Evolutionary conservation across 1,140 invertebrate species (phyloP), one percentile per base, ranked within the genome.

Genomic region (Pemphigus obesinymphae): DNA sequence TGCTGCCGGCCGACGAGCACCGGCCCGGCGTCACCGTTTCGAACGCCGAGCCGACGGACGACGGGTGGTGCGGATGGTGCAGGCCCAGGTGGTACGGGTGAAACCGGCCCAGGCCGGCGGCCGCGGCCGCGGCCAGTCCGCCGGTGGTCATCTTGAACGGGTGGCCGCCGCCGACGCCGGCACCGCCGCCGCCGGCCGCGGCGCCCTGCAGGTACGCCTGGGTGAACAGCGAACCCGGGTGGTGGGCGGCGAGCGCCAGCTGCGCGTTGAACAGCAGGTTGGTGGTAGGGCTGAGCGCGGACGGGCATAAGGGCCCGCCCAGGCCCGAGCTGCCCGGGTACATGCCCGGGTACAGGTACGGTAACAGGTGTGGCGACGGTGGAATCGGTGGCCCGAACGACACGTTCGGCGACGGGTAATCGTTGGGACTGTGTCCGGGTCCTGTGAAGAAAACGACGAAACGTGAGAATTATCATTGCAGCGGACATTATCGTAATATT

Each of bases 321-420:
- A 89, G 88, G 8, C 85, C 87, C 7, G 85, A 84, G 5, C 90
- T 89, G 15, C 90, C 88, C 83, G 87, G 61, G 87, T 96, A 96
- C 72, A 96, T 88, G 2, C 89, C 83, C 92, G 93, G 93, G 86
- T 96, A 96, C 20, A 97, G 90, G 89, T 96, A 97, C 81, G 95
- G 95, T 84, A 96, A 88, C 70, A 96, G 89, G 86, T 92, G 91
- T 50, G 91, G 90, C 20, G 93, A 93, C 15, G 94, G 94, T 85
- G 96, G 94, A 15, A 95, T 92, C 11, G 95, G 94, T 26, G 94
- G 94, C 13, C 95, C 95, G 6, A 96, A 92, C 8, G 93, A 94
- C 31, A 96, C 94, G 87, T 95, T 95, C 3, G 94, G 93, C 58
- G 93, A 91, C 3, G 94, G 93, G 83, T 93, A 93, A 82, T 91